Evolutionary conservation across 2,888 invertebrate species (phyloP), one percentile per base, ranked within the genome.

Genomic region (Cataglyphis albicans): DNA sequence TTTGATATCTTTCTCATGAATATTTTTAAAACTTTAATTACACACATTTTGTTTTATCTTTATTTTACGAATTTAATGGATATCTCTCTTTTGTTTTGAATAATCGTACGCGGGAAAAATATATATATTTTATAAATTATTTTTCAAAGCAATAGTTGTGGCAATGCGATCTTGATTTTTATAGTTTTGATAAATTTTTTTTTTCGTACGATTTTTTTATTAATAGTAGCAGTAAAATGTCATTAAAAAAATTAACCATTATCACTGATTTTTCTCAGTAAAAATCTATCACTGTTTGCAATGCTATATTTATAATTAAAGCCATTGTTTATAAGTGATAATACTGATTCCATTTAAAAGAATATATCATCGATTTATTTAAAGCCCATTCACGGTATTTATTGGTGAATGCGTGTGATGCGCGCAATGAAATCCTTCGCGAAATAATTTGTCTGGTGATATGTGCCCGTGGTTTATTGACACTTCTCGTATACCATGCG

Each of bases 391-490:
- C n/a, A 38, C 9, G 3, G n/a, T 29, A 7, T 38, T 12, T 35
- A 9, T 25, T 25, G 7, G 1, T n/a, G 1, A 61, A 38, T 7
- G 25, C 29, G 3, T 9, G n/a, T 3, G 10, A 41, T n/a, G 52
- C 5, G 12, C 29, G 52, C 10, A 57, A 67, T 41, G 10, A 57
- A 57, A 57, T 52, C 15, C 10, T 41, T 57, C 38, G 29, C 55
- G 25, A 76, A 65, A 75, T 75, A 65, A 67, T 76, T 25, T 0
- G 18, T 52, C 52, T 7, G 52, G 15, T 12, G 38, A 15, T 55
- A 65, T 38, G 67, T 81, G 74, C 73, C 5, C 15, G 82, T 57
- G 64, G 74, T 86, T 81, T 70, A 81, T 83, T 70, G 80, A 44
- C 29, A 44, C 29, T 70, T 44, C 63, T 38, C 10, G 64, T 72